Percentiles rank a stretch among this genome's conserved stretches.
Evolutionary conservation across 2,797 vertebrate species (phyloP).

Genomic region (Cyprinodon diabolis): DNA sequence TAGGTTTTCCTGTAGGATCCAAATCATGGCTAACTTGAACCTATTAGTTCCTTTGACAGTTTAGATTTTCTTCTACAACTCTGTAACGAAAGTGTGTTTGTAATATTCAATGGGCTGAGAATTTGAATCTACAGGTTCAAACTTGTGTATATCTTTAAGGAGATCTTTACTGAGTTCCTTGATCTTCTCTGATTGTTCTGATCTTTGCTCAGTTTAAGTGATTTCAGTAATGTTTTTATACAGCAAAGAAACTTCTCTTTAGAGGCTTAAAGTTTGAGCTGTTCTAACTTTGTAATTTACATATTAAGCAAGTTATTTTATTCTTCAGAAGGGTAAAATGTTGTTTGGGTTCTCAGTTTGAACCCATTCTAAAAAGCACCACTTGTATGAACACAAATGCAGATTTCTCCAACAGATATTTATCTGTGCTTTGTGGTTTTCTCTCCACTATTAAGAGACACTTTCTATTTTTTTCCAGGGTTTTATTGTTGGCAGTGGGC

Average conservation of each 20-base stretch:
- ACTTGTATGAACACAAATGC: slow-evolving; percentile 24
- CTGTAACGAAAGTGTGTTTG: too few species aligned
- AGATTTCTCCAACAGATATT: slow-evolving; percentile 26
- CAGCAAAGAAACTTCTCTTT: not conserved
- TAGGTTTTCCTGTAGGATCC: too few species aligned
- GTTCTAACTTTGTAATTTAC: slow-evolving; percentile 19
- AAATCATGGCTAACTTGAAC: too few species aligned
- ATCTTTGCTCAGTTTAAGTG: too few species aligned
- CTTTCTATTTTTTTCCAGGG: slow-evolving; percentile 9
- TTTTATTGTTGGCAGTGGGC: slow-evolving; percentile 15
- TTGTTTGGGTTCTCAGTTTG: slow-evolving; percentile 3
- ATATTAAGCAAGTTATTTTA: slow-evolving; percentile 23
- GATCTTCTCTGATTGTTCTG: not conserved
- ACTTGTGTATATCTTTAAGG: too few species aligned
- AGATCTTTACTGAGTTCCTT: not conserved
- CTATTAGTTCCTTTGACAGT: too few species aligned
- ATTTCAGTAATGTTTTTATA: not conserved
- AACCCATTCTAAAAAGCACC: not conserved
- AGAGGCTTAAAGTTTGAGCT: not conserved
- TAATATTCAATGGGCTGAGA: too few species aligned
- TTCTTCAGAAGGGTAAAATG: slow-evolving; percentile 12
- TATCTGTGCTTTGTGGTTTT: slow-evolving; percentile 38
- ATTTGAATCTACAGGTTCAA: too few species aligned
- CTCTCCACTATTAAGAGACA: slow-evolving; percentile 20
- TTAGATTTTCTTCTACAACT: too few species aligned